phyloP scores from a whole-genome alignment of 2,113 vertebrate genomes.

The Rhea americana region DNA sequence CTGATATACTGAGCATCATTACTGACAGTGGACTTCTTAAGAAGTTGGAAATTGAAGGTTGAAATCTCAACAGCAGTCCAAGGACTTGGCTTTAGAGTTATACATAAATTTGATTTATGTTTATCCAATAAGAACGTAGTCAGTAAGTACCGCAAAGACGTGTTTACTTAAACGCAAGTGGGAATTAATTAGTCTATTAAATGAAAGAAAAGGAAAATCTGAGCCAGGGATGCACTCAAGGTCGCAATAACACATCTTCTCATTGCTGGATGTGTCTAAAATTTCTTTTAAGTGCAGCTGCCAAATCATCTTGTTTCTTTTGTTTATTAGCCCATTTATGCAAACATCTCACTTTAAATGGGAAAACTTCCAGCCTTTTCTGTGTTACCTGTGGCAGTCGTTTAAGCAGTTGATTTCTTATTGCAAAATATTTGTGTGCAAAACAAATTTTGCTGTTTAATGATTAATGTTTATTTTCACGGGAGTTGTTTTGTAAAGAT shows the following conservation, averaged over 20 bases:
- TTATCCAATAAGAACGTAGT: slow-evolving; percentile 36
- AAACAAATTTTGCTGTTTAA: background rate
- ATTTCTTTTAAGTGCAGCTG: background rate
- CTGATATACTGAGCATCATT: slow-evolving; percentile 58
- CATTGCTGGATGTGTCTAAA: slow-evolving; percentile 14
- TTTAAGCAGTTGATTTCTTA: background rate
- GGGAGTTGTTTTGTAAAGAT: background rate
- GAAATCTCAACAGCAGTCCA: slow-evolving; percentile 53
- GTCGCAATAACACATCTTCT: slow-evolving; percentile 1
- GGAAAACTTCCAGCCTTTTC: background rate
- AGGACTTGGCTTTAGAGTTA: slow-evolving; percentile 27
- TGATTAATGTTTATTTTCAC: background rate
- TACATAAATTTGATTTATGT: slow-evolving; percentile 40
- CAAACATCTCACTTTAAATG: background rate
- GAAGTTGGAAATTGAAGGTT: slow-evolving; percentile 41
- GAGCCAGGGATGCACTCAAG: background rate
- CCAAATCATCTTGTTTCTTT: slow-evolving; percentile 20
- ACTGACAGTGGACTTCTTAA: slow-evolving; percentile 55
- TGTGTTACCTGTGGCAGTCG: background rate
- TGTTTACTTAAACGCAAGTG: slow-evolving; percentile 44
- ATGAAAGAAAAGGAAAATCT: background rate
- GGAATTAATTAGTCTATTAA: slow-evolving; percentile 54
- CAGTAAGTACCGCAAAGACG: background rate
- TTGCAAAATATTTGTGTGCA: background rate
- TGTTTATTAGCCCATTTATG: slow-evolving; percentile 43